A percentile compares a stretch with the other conserved stretches of the same genome.
Conservation (phyloP, 2,888 invertebrate genomes). For the Ceramica pisi region DNA sequence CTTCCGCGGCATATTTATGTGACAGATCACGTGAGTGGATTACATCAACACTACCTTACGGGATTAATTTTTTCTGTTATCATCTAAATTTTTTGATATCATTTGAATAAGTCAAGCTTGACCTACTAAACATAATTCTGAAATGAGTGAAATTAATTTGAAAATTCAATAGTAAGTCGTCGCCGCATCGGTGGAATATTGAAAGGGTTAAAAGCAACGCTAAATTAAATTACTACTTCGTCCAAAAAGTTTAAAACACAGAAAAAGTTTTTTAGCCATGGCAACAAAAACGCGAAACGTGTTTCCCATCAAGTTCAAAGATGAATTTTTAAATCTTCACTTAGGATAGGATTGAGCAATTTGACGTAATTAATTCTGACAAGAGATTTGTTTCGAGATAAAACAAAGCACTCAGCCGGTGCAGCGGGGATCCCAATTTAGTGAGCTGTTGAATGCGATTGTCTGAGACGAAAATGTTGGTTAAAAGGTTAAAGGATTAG, state of each 20-base stretch:
- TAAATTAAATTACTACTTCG: background rate
- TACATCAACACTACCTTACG: constrained; percentile 55
- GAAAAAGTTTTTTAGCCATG: background rate
- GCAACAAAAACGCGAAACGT: constrained; percentile 10
- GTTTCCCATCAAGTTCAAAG: constrained; percentile 13
- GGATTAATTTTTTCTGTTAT: constrained; percentile 59
- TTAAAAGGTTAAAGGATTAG: constrained; percentile 15
- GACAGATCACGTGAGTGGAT: constrained; percentile 65
- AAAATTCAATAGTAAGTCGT: background rate
- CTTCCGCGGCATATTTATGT: constrained; percentile 66
- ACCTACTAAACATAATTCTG: constrained; percentile 39
- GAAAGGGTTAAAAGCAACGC: background rate
- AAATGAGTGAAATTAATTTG: constrained; percentile 23
- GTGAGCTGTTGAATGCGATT: constrained; percentile 40
- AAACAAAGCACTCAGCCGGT: constrained; percentile 52
- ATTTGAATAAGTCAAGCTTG: constrained; percentile 28
- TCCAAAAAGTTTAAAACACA: background rate
- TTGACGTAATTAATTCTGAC: constrained; percentile 58
- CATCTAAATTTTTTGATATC: constrained; percentile 52
- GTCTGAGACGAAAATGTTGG: constrained; percentile 26
- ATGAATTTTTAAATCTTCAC: constrained; percentile 18
- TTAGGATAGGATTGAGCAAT: constrained; percentile 35
- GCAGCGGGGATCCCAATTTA: constrained; percentile 38
- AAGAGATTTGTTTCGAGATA: constrained; percentile 57
- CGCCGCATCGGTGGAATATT: background rate